Base-by-base conservation (phyloP, 2,797 vertebrate genomes). In the Melanogrammus aeglefinus region DNA sequence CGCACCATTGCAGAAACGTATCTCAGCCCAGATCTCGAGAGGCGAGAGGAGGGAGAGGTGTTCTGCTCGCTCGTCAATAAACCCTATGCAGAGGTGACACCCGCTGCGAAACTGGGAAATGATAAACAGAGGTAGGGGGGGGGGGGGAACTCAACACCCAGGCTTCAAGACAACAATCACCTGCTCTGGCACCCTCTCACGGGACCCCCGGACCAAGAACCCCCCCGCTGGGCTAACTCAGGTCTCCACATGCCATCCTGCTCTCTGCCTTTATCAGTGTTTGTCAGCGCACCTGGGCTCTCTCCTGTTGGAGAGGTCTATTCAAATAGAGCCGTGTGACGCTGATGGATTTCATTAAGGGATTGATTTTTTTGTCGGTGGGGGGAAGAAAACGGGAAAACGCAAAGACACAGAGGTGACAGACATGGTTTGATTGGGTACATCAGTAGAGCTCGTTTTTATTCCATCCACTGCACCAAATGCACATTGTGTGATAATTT, bases 401-500 rank as follows among this genome's bases (percentile, higher is more conserved):
- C 8, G 24, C 24, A 70, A 70, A 13, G 27, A 70, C 27, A 33
- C 29, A 86, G 79, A 82, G 75, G 85, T 88, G 83, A 93, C 87
- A 91, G 75, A 76, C 88, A 75, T 79, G 86, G 38, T 79, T 86
- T 79, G 77, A 84, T 82, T n/a, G 79, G 84, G 84, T 91, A 86
- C 89, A 91, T 89, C 81, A 87, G 84, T 86, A 90, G 90, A 91
- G 86, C 88, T 91, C 86, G 24, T 6, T 71, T 93, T 92, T 92
- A 93, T 93, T 92, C 89, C 89, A 90, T 87, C 91, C 90, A 93
- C 91, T 90, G 90, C 88, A 93, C 86, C 90, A 92, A 91, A 92
- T 91, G 85, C 90, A 91, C 89, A 91, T 89, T 91, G 89, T 88
- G 85, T 89, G 83, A 87, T 88, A 71, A 86, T 84, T 76, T 81